A percentile compares a stretch with the other conserved stretches of the same genome.
Conservation (phyloP, 2,113 vertebrate species). For the Oreochromis aureus region DNA sequence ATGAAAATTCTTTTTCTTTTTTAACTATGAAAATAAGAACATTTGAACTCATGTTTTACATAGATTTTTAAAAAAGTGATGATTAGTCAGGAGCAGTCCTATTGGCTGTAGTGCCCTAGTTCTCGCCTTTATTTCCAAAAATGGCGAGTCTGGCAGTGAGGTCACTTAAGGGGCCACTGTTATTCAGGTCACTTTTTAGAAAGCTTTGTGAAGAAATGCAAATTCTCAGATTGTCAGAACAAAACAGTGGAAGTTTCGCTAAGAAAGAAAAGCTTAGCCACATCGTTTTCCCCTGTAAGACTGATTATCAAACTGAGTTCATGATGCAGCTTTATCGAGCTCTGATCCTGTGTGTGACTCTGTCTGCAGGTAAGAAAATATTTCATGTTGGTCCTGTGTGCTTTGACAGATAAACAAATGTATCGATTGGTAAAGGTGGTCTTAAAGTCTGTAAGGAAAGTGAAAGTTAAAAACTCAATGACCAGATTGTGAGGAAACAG, state of each 20-base stretch:
- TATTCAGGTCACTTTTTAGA: background rate
- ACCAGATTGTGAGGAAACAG: background rate
- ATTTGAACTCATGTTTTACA: background rate
- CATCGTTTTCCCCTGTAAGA: background rate
- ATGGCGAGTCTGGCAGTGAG: background rate
- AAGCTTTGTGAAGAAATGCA: background rate
- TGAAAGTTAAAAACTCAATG: background rate
- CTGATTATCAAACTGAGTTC: background rate
- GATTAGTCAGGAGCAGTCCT: background rate
- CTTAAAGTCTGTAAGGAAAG: background rate
- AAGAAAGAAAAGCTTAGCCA: background rate
- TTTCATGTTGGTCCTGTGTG: background rate
- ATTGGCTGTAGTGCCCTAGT: background rate
- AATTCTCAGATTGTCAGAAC: background rate
- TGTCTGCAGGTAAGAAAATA: constrained; percentile 38
- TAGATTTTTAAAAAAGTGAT: background rate
- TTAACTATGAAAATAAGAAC: background rate
- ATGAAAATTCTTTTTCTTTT: background rate
- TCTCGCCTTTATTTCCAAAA: background rate
- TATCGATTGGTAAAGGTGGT: background rate
- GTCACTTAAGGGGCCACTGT: background rate
- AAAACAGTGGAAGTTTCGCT: background rate
- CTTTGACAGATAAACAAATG: background rate
- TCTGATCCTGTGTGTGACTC: constrained; percentile 11
- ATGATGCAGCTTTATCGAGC: constrained; percentile 25